These are phyloP conservation scores for Dryobotodes eremita DNA, from an alignment of 2,888 invertebrate species.

Conservation along the genomic window DNA sequence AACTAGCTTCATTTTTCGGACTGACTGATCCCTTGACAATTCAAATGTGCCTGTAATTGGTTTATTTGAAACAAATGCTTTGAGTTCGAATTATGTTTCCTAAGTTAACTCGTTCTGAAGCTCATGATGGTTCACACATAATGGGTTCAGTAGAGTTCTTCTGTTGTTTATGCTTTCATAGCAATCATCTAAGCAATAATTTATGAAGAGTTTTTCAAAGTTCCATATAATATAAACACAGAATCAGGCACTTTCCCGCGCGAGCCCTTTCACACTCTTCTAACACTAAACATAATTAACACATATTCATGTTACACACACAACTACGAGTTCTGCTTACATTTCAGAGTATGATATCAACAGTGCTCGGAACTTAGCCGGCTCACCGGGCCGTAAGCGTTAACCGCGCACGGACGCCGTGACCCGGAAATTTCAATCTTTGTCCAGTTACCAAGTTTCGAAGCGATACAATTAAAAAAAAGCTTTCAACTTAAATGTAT, in stretches of 20 bases:
- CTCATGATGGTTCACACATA: neutral
- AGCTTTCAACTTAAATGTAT: conserved; percentile 30
- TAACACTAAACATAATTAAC: neutral
- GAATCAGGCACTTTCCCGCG: neutral
- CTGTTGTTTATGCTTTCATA: no score
- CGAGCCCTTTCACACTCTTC: conserved; percentile 3
- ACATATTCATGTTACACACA: conserved; percentile 7
- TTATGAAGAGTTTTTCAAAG: neutral
- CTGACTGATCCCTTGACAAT: no score
- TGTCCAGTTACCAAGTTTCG: conserved; percentile 53
- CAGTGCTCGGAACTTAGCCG: conserved; percentile 53
- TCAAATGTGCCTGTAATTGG: no score
- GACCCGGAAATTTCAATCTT: conserved; percentile 63
- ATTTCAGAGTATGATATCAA: conserved; percentile 42
- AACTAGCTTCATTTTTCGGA: no score
- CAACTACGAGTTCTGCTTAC: conserved; percentile 27
- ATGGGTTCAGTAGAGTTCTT: no score
- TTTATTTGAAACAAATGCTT: no score
- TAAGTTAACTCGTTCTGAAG: neutral
- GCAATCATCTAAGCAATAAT: neutral
- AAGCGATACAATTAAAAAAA: conserved; percentile 52
- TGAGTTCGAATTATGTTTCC: no score
- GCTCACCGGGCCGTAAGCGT: conserved; percentile 55
- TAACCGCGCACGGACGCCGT: conserved; percentile 42
- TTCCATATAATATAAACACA: neutral